These are phyloP conservation scores for Paracentrotus lividus DNA, from an alignment of 53 echinoderm and acorn worm species.

Conservation along the genomic window DNA sequence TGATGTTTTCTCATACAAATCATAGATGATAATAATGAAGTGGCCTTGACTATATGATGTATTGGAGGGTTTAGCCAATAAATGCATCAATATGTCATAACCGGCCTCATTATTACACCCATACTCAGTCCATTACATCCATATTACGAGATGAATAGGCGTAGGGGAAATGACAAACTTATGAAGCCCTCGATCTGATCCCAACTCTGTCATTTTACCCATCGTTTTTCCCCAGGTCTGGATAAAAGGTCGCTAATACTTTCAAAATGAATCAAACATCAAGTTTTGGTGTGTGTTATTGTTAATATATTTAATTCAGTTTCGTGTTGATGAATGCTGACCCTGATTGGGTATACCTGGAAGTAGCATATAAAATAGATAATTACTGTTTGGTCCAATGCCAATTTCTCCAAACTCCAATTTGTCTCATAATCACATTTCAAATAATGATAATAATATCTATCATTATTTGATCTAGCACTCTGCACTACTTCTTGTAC, in stretches of 20 bases:
- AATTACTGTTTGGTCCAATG: too few species aligned
- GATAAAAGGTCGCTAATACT: neutral
- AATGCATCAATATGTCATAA: slow-evolving; percentile 33
- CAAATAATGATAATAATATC: too few species aligned
- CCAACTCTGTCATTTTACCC: neutral
- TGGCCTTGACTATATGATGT: neutral
- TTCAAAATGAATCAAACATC: neutral
- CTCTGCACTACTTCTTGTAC: too few species aligned
- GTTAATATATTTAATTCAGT: neutral
- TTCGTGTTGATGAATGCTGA: neutral
- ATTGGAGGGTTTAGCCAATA: slow-evolving; percentile 5
- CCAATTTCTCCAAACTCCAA: too few species aligned
- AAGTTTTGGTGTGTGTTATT: neutral
- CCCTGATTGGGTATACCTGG: too few species aligned
- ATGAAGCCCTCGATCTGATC: neutral
- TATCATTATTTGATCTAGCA: too few species aligned
- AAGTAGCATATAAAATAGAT: too few species aligned
- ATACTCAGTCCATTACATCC: neutral
- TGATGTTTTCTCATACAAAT: slow-evolving; percentile 30
- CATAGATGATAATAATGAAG: neutral
- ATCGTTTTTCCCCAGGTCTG: neutral
- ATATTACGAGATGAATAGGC: neutral
- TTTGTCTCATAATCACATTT: too few species aligned
- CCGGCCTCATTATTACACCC: neutral
- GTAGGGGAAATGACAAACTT: neutral